These are phyloP conservation scores for Poliocrania exsul DNA, from an alignment of 2,797 vertebrate genomes.

Conservation along the genomic window DNA sequence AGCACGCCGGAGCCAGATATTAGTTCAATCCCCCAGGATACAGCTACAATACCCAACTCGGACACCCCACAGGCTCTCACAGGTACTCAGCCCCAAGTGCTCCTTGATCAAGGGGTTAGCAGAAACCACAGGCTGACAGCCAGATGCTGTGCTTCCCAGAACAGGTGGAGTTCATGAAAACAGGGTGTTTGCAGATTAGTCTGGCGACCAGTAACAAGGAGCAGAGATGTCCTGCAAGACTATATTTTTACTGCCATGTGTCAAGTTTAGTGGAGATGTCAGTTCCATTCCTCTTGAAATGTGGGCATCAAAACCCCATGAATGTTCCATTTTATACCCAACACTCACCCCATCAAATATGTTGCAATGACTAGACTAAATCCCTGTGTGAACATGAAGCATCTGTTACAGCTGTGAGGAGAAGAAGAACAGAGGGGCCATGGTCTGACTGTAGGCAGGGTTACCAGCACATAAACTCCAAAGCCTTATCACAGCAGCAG, in stretches of 20 bases:
- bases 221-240: background rate
- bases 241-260: background rate
- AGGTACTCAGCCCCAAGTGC: constrained; percentile 77
- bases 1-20: constrained; percentile 90
- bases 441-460: background rate
- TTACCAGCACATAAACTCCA: background rate
- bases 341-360: background rate
- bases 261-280: background rate
- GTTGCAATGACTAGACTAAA: background rate
- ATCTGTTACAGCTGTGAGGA: background rate
- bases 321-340: background rate
- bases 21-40: constrained; percentile 91
- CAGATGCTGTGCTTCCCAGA: background rate
- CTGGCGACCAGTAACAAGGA: background rate
- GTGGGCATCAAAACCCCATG: background rate
- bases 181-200: background rate
- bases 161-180: background rate
- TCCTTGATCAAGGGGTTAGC: background rate
- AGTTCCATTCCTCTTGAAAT: background rate
- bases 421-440: accelerated
- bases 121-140: background rate
- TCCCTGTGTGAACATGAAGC: background rate
- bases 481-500: background rate
- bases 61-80: constrained; percentile 87
- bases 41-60: constrained; percentile 88